phyloP scores from a whole-genome alignment of 2,888 invertebrate genomes.

The Zygaena filipendulae region DNA sequence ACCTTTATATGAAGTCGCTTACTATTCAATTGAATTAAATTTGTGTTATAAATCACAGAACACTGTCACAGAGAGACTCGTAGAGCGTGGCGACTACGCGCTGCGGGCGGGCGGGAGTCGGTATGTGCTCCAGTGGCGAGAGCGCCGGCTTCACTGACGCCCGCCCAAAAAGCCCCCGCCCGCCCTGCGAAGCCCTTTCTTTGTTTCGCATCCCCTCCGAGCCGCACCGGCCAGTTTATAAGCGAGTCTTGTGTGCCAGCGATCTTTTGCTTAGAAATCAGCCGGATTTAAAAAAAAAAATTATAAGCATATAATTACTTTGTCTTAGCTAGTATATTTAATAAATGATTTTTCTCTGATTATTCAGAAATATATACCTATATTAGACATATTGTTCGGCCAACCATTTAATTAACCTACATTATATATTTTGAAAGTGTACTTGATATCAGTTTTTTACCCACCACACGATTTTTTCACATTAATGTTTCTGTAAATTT shows the following conservation, averaged over 20 bases:
- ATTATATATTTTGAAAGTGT: too few species aligned
- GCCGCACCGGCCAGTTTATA: conserved; percentile 35
- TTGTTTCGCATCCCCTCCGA: conserved; percentile 56
- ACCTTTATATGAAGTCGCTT: too few species aligned
- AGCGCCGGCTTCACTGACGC: conserved; percentile 46
- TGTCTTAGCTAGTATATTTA: too few species aligned
- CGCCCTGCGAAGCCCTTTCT: conserved; percentile 53
- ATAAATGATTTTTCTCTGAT: too few species aligned
- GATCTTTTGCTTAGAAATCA: neutral
- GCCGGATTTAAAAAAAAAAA: neutral
- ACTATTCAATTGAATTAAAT: conserved; percentile 11
- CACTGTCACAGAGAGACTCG: conserved; percentile 29
- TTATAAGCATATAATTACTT: too few species aligned
- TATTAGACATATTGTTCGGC: too few species aligned
- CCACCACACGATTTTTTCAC: too few species aligned
- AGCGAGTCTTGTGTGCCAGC: neutral
- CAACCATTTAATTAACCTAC: too few species aligned
- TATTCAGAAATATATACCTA: too few species aligned
- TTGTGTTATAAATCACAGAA: conserved; percentile 25
- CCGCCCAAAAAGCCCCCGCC: conserved; percentile 45
- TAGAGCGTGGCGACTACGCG: conserved; percentile 17
- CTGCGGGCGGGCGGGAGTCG: conserved; percentile 13
- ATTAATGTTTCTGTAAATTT: too few species aligned
- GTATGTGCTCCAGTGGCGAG: conserved; percentile 32
- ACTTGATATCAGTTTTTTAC: too few species aligned